phyloP scores from a whole-genome alignment of 1,140 invertebrate genomes.

The Stenopsyche tienmushanensis region DNA sequence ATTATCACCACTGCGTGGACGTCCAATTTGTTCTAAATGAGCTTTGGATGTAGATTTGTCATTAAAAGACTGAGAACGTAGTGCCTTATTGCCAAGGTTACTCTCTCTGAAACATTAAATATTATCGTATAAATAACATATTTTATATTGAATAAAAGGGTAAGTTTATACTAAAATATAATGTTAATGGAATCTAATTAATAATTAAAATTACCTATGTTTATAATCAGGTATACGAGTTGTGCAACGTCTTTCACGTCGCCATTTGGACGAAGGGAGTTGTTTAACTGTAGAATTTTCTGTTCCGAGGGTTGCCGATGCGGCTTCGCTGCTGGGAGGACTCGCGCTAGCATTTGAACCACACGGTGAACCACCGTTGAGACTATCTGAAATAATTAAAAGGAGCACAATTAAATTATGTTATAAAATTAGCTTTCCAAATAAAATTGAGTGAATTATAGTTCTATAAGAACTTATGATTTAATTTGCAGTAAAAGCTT shows the following conservation, averaged over 20 bases:
- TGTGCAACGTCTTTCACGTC: constrained; percentile 58
- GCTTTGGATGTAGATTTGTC: constrained; percentile 36
- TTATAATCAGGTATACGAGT: constrained; percentile 52
- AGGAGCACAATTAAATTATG: background rate
- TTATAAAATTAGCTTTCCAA: no score
- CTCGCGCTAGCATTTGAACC: constrained; percentile 46
- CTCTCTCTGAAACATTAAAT: constrained; percentile 46
- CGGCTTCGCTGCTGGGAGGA: constrained; percentile 5
- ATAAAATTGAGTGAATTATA: no score
- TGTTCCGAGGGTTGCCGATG: constrained; percentile 44
- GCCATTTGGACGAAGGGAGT: constrained; percentile 64
- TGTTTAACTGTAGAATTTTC: constrained; percentile 55
- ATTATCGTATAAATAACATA: background rate
- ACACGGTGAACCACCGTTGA: constrained; percentile 52
- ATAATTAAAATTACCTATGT: constrained; percentile 49
- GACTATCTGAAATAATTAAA: constrained; percentile 49
- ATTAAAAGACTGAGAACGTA: constrained; percentile 55
- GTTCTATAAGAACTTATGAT: no score
- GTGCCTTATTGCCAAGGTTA: constrained; percentile 50
- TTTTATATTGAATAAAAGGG: background rate
- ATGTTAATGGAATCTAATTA: background rate
- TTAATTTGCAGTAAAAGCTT: no score
- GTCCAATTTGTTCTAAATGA: constrained; percentile 37
- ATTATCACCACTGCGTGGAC: constrained; percentile 46
- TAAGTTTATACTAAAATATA: background rate